A percentile compares a stretch with the other conserved stretches of the same genome.
These are phyloP conservation scores for Cygnus buccinator DNA, from an alignment of 2,113 vertebrate genomes.

Conservation along the genomic window DNA sequence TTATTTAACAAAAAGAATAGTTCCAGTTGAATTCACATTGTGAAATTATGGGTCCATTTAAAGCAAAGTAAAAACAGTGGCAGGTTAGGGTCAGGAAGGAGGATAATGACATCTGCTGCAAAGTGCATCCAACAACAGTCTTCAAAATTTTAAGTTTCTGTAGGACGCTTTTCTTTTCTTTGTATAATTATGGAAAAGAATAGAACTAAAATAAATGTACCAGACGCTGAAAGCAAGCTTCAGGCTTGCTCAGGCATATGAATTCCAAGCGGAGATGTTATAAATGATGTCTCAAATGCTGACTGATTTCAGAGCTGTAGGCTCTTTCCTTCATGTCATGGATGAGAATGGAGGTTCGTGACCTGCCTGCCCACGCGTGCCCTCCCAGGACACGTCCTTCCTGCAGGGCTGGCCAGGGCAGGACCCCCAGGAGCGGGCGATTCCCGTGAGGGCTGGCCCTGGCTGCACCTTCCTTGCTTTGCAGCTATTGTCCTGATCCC, in stretches of 20 bases:
- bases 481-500: neutral
- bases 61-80: constrained; percentile 33
- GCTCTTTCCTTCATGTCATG: neutral
- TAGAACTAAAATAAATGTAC: neutral
- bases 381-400: neutral
- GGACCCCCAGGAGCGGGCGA: rapidly evolving
- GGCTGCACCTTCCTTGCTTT: neutral
- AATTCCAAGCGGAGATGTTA: neutral
- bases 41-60: constrained; percentile 62
- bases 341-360: neutral
- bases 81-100: constrained; percentile 22
- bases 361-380: rapidly evolving
- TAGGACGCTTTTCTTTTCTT: neutral
- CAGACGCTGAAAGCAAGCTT: neutral
- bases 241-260: neutral
- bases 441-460: neutral
- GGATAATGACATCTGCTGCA: constrained; percentile 11
- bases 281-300: neutral
- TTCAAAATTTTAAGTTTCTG: neutral
- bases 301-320: neutral
- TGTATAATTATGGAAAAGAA: constrained; percentile 6
- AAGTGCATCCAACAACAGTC: neutral
- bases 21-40: constrained; percentile 60
- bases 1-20: constrained; percentile 72
- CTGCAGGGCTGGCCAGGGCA: neutral